phyloP scores from a whole-genome alignment of 2,113 vertebrate genomes.

The Leucoraja erinaceus region DNA sequence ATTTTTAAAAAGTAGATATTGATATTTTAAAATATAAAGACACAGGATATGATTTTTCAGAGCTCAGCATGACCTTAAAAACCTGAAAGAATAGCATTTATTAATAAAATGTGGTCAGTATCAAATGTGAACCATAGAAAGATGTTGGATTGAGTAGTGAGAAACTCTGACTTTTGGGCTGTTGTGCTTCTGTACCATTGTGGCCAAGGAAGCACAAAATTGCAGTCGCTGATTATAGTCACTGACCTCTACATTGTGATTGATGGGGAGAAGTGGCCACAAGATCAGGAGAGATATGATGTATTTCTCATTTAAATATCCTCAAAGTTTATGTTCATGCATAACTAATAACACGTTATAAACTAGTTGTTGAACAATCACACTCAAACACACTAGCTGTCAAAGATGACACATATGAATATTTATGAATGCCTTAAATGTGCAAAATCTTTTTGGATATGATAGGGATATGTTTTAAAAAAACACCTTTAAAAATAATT shows the following conservation, averaged over 20 bases:
- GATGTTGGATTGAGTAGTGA: neutral
- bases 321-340: neutral
- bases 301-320: neutral
- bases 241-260: neutral
- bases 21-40: neutral
- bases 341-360: neutral
- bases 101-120: neutral
- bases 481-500: too few relatives aligned
- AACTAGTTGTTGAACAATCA: neutral
- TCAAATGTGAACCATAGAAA: neutral
- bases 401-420: too few relatives aligned
- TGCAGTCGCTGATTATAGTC: neutral
- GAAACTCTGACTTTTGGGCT: neutral
- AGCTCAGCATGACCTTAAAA: neutral
- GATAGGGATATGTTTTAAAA: too few relatives aligned
- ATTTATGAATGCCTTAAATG: too few relatives aligned
- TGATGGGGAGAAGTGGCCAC: neutral
- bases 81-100: neutral
- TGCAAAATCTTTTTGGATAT: too few relatives aligned
- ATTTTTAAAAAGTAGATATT: neutral
- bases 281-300: neutral
- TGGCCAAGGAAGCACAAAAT: neutral
- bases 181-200: neutral
- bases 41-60: neutral
- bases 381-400: too few relatives aligned